Conservation (phyloP, 2,797 vertebrate genomes). For the Galaxias olidus region DNA sequence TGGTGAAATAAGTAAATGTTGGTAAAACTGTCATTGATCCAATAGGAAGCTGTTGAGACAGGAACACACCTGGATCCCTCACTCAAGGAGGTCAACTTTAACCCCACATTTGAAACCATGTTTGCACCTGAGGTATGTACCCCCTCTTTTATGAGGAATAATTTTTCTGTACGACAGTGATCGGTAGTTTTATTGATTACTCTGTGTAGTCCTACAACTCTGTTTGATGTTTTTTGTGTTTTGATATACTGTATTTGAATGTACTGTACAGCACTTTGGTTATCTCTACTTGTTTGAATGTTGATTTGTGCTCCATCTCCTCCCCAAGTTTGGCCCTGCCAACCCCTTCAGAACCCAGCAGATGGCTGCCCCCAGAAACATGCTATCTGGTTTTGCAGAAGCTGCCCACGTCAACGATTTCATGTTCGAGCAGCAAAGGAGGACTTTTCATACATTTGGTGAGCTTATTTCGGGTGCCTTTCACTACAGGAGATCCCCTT, state of each 20-base stretch:
- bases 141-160: too few relatives aligned
- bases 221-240: too few relatives aligned
- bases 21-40: conserved; percentile 16
- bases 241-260: too few relatives aligned
- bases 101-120: conserved; percentile 94
- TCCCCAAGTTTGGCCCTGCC: conserved; percentile 87
- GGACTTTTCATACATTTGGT: conserved; percentile 96
- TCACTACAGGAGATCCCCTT: background rate
- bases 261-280: too few relatives aligned
- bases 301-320: background rate
- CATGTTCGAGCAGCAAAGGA: conserved; percentile 98
- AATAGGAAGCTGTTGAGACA: conserved; percentile 92
- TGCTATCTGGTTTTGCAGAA: conserved; percentile 96
- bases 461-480: conserved; percentile 40
- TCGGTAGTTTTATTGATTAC: too few relatives aligned
- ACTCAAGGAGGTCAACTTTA: conserved; percentile 90
- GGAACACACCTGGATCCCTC: conserved; percentile 91
- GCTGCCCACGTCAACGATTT: conserved; percentile 97
- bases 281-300: background rate
- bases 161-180: too few relatives aligned
- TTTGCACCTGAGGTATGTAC: conserved; percentile 94
- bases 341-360: conserved; percentile 94
- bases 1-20: too few relatives aligned
- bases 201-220: too few relatives aligned
- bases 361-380: conserved; percentile 97